Base-by-base conservation (phyloP, 2,888 invertebrate species). In the Leistus spinibarbis region DNA sequence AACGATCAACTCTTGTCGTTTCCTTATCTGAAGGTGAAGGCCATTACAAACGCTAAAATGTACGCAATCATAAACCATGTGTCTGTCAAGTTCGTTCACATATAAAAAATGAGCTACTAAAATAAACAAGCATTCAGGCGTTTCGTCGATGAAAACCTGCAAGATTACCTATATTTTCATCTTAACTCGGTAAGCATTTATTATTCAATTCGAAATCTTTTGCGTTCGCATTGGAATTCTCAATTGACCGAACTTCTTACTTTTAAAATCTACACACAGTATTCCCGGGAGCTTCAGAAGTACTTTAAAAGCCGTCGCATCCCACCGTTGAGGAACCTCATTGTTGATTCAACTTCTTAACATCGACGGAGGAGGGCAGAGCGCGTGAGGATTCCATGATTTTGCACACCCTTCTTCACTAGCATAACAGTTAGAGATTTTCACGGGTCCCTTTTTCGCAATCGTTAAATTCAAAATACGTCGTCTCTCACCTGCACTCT, bases 321-420 rank as follows among this genome's bases (percentile, higher is more conserved):
- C 54, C 56, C 66, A 66, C 53, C 68, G 56, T 54, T 19, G 66
- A 7, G 13, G 69, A 64, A 64, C 63, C 69, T 75, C 75, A 69
- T 75, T 75, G 75, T 75, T 75, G 75, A 75, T 75, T 75, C 75
- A 75, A 75, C 75, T 75, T 75, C 75, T 75, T 75, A 75, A 60
- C 68, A 71, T 56, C 56, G 56, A 40, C 56, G 56, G 13, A 40
- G 40, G 13, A 40, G 1, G 53, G 40, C 66, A 20, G 17, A 16
- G 56, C 56, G 68, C 68, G 56, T 56, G 22, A 56, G 56, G n/a
- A 23, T 68, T 54, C 56, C 54, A 62, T 64, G 64, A 63, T 22
- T 69, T 69, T 7, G 10, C 7, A 10, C 40, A 5, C 63, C 24
- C 54, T 20, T 20, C 71, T 19, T 53, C 22, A 63, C 71, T 69